Conservation (phyloP, 2,888 invertebrate genomes). For the Cheilosia scutellata region DNA sequence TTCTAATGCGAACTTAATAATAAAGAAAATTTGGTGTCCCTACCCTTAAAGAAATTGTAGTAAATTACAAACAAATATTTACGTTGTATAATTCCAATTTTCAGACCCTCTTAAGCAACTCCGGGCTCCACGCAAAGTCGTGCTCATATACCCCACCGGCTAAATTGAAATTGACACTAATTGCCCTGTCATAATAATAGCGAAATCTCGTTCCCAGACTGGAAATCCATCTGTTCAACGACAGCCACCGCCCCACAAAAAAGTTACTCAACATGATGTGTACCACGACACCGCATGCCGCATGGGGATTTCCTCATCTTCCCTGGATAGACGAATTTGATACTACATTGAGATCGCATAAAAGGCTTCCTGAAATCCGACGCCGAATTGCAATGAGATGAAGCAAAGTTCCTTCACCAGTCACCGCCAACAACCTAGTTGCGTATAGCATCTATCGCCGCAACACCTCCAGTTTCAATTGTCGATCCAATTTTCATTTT, state of each 20-base stretch:
- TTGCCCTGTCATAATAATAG: conserved; percentile 23
- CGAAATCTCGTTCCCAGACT: conserved; percentile 35
- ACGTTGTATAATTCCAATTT: not conserved
- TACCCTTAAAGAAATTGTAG: too few relatives aligned
- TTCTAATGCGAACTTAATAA: too few relatives aligned
- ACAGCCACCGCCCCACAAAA: conserved; percentile 22
- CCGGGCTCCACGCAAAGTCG: not conserved
- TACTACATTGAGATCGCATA: conserved; percentile 32
- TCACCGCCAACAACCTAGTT: not conserved
- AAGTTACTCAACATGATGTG: conserved; percentile 46
- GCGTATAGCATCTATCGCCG: conserved; percentile 38
- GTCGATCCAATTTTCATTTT: conserved; percentile 53
- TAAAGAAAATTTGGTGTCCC: too few relatives aligned
- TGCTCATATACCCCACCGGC: conserved; percentile 6
- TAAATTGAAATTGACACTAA: conserved; percentile 54
- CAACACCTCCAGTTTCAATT: not conserved
- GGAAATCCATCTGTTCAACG: conserved; percentile 14
- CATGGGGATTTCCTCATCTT: conserved; percentile 55
- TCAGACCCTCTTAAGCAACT: conserved; percentile 16
- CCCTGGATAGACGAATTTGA: conserved; percentile 32
- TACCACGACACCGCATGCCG: conserved; percentile 34
- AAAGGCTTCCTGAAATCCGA: conserved; percentile 72
- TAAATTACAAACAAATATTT: not conserved
- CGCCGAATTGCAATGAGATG: conserved; percentile 44
- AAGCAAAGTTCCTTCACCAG: conserved; percentile 48